Evolutionary conservation across 2,797 vertebrate genomes (phyloP).

Genomic region (Danio albolineatus): DNA sequence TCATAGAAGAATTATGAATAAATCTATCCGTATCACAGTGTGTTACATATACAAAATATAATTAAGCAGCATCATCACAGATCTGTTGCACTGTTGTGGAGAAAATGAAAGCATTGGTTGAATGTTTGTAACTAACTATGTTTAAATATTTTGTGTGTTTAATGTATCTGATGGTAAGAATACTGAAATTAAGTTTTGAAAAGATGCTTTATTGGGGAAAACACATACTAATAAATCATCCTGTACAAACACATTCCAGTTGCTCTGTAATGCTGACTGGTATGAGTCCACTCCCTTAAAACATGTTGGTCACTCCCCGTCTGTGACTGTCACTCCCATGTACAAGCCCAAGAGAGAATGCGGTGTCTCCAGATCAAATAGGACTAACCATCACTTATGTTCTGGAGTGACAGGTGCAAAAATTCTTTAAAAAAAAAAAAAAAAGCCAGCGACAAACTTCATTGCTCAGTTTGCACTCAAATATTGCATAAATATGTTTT

Average conservation of each 20-base stretch:
- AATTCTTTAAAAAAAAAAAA: background rate
- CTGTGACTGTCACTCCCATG: slow-evolving; percentile 40
- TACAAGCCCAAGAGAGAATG: slow-evolving; percentile 18
- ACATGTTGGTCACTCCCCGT: background rate
- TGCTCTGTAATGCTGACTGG: background rate
- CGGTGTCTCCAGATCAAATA: background rate
- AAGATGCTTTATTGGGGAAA: slow-evolving; percentile 5
- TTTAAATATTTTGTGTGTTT: background rate
- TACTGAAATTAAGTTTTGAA: too few species aligned
- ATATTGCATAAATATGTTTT: slow-evolving; percentile 13
- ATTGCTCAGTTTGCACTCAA: background rate
- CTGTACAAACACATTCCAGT: slow-evolving; percentile 47
- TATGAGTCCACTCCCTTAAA: slow-evolving; percentile 13
- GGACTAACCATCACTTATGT: slow-evolving; percentile 4
- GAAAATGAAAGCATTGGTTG: too few species aligned
- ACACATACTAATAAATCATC: background rate
- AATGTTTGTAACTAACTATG: too few species aligned
- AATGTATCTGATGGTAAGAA: background rate
- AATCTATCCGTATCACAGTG: too few species aligned
- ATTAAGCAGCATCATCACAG: too few species aligned
- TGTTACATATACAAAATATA: too few species aligned
- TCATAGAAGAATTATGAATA: too few species aligned
- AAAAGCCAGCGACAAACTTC: background rate
- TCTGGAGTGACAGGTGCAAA: background rate
- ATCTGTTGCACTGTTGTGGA: too few species aligned